Base-by-base conservation (phyloP, 1,140 invertebrate genomes). In the Monochamus saltuarius region DNA sequence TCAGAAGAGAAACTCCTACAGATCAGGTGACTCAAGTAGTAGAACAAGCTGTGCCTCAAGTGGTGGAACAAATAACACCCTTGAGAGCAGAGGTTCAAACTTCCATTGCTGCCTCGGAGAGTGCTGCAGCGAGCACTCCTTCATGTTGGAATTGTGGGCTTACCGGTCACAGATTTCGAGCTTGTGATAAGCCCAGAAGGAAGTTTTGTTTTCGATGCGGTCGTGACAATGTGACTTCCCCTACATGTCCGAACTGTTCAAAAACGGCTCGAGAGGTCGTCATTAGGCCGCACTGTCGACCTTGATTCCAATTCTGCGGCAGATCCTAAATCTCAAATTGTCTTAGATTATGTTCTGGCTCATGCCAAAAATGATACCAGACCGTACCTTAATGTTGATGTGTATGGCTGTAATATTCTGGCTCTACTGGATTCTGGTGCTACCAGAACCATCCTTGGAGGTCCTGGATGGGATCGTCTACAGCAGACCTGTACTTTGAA, bases 391-490 rank as follows among this genome's bases (percentile, higher is more conserved):
- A 19, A 62, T 22, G 34, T 62, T 13, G n/a, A 35, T 1, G 42
- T 62, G 38, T 58, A 58, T 16, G 60, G 60, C 7, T 29, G 2
- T 14, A 47, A 37, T 1, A 3, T 61, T 10, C 2, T 19, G 14
- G 59, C 52, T 14, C 46, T 61, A 17, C 14, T 56, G 11, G 59
- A 56, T 56, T 56, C 29, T 11, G 52, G 40, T 16, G 42, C 52
- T 43, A 35, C 53, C 4, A 3, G 8, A 10, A 46, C 42, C 16
- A 19, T 61, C 4, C 13, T 46, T n/a, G 42, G 52, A 3, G 10
- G 11, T 8, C 52, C 10, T 4, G 52, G 58, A 11, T 55, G 10
- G 16, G 13, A 54, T 11, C 13, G 14, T 19, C 35, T 53, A 14
- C n/a, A 52, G 37, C 17, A 2, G 16, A 19, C 2, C 29, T 13